Percentiles rank a stretch among this genome's conserved stretches.
Evolutionary conservation across 1,140 invertebrate genomes (phyloP).

Genomic region (Nephila pilipes): DNA sequence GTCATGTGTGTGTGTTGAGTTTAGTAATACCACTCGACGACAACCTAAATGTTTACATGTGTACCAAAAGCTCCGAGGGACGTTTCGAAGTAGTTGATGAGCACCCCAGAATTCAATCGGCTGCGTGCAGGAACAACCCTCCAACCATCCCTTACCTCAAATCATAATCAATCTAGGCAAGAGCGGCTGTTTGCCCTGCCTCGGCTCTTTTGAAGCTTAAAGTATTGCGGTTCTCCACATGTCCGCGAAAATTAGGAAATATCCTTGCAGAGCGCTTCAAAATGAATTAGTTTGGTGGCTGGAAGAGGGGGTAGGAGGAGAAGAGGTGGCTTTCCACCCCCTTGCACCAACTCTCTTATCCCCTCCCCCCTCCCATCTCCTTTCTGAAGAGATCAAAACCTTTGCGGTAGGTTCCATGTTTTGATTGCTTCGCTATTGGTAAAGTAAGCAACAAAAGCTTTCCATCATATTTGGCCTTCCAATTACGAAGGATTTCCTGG

Average conservation of each 20-base stretch:
- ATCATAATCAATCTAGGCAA: constrained; percentile 73
- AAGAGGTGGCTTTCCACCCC: constrained; percentile 11
- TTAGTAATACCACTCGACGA: constrained; percentile 55
- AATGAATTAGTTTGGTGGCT: constrained; percentile 71
- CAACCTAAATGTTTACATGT: constrained; percentile 67
- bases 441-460: constrained; percentile 75
- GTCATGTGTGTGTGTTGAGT: constrained; percentile 15
- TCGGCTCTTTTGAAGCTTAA: constrained; percentile 66
- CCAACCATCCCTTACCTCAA: constrained; percentile 36
- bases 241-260: constrained; percentile 75
- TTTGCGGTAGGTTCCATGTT: constrained; percentile 61
- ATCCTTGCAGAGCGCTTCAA: constrained; percentile 66
- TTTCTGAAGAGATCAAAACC: constrained; percentile 63
- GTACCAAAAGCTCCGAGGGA: constrained; percentile 18
- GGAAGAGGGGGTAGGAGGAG: neutral
- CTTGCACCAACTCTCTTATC: neutral
- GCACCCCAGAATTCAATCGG: constrained; percentile 65
- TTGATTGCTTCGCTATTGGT: constrained; percentile 72
- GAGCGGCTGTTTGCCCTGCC: constrained; percentile 14
- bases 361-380: neutral
- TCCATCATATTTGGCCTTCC: constrained; percentile 75
- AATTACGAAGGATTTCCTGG: constrained; percentile 70
- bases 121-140: constrained; percentile 15
- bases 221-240: constrained; percentile 59
- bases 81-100: neutral